phyloP scores from a whole-genome alignment of 2,888 invertebrate genomes.

The Andricus curvator region DNA sequence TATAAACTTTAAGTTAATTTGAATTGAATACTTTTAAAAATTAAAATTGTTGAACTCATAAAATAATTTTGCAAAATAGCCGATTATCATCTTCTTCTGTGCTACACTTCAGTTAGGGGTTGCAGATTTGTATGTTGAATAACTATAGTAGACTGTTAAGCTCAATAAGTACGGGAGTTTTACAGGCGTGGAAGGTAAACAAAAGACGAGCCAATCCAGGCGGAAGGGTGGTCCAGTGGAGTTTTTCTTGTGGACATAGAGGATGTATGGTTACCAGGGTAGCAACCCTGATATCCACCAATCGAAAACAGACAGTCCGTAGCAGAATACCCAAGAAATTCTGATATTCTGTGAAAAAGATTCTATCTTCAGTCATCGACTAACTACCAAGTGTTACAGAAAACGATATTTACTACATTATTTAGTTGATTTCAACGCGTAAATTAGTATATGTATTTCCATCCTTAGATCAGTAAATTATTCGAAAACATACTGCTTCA shows the following conservation, averaged over 20 bases:
- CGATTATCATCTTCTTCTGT: background rate
- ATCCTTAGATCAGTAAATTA: background rate
- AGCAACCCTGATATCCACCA: background rate
- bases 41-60: background rate
- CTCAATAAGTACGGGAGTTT: background rate
- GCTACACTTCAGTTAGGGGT: background rate
- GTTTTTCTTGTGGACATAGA: conserved; percentile 17
- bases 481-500: background rate
- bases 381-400: conserved; percentile 5
- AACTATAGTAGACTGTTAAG: background rate
- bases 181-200: conserved; percentile 33
- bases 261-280: conserved; percentile 24
- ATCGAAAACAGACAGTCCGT: conserved; percentile 7
- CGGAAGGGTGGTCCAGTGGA: conserved; percentile 28
- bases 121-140: background rate
- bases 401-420: background rate
- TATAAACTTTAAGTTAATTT: background rate
- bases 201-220: conserved; percentile 25
- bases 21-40: background rate
- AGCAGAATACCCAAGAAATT: conserved; percentile 6
- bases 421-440: background rate
- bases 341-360: background rate
- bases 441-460: background rate
- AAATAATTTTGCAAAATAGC: background rate
- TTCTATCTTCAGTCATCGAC: conserved; percentile 26